phyloP scores from a whole-genome alignment of 1,140 invertebrate species.

The Nasonia longicornis region DNA sequence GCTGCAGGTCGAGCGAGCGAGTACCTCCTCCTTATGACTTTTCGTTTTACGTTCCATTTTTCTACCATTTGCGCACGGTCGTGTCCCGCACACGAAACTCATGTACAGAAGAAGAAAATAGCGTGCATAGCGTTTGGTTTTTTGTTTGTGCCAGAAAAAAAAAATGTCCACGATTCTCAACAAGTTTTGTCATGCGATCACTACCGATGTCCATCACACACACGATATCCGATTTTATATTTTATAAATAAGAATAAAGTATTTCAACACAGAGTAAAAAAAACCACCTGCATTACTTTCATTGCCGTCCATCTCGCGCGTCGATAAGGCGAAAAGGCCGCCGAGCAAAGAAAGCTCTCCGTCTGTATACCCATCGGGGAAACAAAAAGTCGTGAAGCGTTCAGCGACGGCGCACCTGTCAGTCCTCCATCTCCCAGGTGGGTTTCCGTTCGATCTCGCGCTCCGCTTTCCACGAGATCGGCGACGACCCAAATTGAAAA shows the following conservation, averaged over 20 bases:
- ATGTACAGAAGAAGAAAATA: no score
- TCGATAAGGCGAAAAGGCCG: not conserved
- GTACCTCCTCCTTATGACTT: no score
- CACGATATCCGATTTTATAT: not conserved
- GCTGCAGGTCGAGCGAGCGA: not conserved
- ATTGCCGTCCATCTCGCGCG: not conserved
- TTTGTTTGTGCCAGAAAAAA: no score
- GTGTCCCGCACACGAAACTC: no score
- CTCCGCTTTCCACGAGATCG: conserved; percentile 8
- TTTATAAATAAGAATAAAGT: not conserved
- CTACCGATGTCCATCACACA: not conserved
- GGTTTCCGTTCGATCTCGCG: conserved; percentile 13
- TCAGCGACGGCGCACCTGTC: conserved; percentile 1
- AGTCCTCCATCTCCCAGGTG: not conserved
- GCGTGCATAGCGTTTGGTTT: no score
- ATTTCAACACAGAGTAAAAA: not conserved
- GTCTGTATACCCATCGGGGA: not conserved
- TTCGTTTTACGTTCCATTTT: not conserved
- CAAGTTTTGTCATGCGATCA: not conserved
- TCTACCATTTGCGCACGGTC: no score
- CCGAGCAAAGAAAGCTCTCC: not conserved
- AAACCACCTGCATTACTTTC: not conserved
- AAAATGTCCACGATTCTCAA: not conserved
- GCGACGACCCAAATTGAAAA: conserved; percentile 22
- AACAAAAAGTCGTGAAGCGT: not conserved